Evolutionary conservation across 1,140 invertebrate genomes (phyloP).

Genomic region (Brachionus angularis): DNA sequence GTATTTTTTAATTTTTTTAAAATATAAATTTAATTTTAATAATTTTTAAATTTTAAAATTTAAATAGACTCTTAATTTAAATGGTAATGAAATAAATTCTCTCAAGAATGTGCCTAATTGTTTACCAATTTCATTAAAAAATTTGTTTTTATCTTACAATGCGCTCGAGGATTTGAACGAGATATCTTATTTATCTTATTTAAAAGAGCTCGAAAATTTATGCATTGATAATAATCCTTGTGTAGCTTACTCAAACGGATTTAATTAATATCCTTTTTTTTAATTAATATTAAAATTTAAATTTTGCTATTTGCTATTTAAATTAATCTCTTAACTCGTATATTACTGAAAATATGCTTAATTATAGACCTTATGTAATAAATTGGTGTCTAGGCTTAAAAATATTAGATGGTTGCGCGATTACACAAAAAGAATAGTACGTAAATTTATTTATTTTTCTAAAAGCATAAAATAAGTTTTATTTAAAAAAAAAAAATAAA

Average conservation of each 20-base stretch:
- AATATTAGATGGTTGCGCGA: constrained; percentile 78
- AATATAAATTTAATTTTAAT: background rate
- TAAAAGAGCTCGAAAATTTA: constrained; percentile 71
- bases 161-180: constrained; percentile 76
- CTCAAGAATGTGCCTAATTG: constrained; percentile 75
- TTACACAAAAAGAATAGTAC: constrained; percentile 82
- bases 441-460: constrained; percentile 44
- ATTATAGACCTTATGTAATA: constrained; percentile 82
- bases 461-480: constrained; percentile 10
- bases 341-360: constrained; percentile 61
- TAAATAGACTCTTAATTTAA: constrained; percentile 74
- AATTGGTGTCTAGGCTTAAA: constrained; percentile 85
- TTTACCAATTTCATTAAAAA: constrained; percentile 69
- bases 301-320: background rate
- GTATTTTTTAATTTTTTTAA: constrained; percentile 58
- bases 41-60: constrained; percentile 45
- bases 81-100: constrained; percentile 77
- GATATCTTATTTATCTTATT: constrained; percentile 69
- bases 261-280: constrained; percentile 45
- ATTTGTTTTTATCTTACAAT: constrained; percentile 76
- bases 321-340: constrained; percentile 48
- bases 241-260: constrained; percentile 59
- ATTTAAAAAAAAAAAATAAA: constrained; percentile 25
- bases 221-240: constrained; percentile 81
- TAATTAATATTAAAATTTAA: constrained; percentile 47